Evolutionary conservation across 2,113 vertebrate species (phyloP).

Genomic region (Indri indri): DNA sequence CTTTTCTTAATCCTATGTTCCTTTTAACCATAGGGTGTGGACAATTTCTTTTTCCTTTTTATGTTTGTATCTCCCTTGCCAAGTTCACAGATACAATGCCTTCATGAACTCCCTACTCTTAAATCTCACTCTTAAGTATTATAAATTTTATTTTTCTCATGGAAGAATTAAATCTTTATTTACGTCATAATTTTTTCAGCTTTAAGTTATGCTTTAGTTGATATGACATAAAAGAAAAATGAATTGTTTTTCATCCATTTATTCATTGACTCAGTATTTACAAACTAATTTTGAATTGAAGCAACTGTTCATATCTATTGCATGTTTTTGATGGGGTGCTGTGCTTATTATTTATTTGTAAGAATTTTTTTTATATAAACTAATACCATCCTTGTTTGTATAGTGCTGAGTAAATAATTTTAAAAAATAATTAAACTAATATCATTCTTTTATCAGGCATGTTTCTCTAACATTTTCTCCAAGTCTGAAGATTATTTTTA

Average conservation of each 20-base stretch:
- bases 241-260: neutral
- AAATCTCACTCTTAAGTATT: neutral
- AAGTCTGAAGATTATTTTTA: neutral
- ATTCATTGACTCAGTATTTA: neutral
- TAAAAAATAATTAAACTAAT: no score
- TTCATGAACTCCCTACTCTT: neutral
- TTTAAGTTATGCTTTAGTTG: neutral
- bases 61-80: neutral
- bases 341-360: neutral
- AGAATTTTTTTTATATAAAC: neutral
- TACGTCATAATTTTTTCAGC: neutral
- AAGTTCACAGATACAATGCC: neutral
- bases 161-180: neutral
- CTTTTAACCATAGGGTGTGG: neutral
- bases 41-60: neutral
- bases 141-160: neutral
- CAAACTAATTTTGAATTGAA: neutral
- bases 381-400: neutral
- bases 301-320: neutral
- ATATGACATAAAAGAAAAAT: neutral
- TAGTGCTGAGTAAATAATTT: no score
- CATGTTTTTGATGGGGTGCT: neutral
- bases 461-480: neutral
- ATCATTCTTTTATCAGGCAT: neutral
- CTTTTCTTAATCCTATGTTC: neutral